phyloP scores from a whole-genome alignment of 2,113 vertebrate species.

The Nanorana parkeri region DNA sequence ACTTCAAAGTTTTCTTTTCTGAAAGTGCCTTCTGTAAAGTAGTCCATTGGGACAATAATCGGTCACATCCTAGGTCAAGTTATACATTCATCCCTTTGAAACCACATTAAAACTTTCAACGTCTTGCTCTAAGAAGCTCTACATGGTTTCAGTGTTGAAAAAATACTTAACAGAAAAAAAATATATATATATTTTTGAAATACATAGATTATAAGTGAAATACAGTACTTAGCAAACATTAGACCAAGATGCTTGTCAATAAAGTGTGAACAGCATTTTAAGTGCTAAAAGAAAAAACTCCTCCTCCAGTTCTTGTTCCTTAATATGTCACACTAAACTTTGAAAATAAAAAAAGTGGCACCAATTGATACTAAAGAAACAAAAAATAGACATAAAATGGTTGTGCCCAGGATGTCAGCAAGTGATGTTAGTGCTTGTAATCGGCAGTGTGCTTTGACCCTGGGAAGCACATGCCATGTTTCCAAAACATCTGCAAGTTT shows the following conservation, averaged over 20 bases:
- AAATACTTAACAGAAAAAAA: slow-evolving; percentile 62
- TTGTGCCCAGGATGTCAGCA: slow-evolving; percentile 68
- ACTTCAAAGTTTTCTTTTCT: slow-evolving; percentile 73
- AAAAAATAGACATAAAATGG: slow-evolving; percentile 77
- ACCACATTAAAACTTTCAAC: slow-evolving; percentile 78
- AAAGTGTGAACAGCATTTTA: slow-evolving; percentile 86
- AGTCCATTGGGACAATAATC: slow-evolving; percentile 77
- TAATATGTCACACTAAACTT: slow-evolving; percentile 69
- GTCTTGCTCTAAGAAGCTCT: slow-evolving; percentile 73
- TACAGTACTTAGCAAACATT: slow-evolving; percentile 92
- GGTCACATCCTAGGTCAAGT: slow-evolving; percentile 77
- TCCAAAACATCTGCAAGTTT: slow-evolving; percentile 1
- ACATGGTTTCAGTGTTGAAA: slow-evolving; percentile 87
- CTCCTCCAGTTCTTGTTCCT: slow-evolving; percentile 75
- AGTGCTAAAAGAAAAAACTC: slow-evolving; percentile 84
- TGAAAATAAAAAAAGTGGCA: slow-evolving; percentile 73
- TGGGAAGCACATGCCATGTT: slow-evolving; percentile 69
- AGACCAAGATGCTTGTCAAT: slow-evolving; percentile 80
- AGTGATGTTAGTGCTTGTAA: slow-evolving; percentile 65
- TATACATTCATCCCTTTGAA: slow-evolving; percentile 85
- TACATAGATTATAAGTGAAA: slow-evolving; percentile 78
- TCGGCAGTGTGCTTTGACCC: slow-evolving; percentile 67
- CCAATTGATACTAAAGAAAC: slow-evolving; percentile 75
- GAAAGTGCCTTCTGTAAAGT: slow-evolving; percentile 82
- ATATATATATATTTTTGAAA: slow-evolving; percentile 62